Evolutionary conservation across 2,113 vertebrate species (phyloP).

Genomic region (Hypanus sabinus): DNA sequence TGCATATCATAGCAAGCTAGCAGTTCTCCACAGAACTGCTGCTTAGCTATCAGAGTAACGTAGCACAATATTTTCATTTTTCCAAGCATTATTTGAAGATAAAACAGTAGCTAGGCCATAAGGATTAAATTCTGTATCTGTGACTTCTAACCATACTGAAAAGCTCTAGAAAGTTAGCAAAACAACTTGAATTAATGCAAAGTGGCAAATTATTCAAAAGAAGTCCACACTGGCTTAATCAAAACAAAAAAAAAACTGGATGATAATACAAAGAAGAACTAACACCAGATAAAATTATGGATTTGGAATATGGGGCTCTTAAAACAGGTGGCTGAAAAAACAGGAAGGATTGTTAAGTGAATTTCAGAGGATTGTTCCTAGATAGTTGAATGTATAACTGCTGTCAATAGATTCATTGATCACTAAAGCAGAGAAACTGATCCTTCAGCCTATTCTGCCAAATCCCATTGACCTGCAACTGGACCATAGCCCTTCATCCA

Average conservation of each 20-base stretch:
- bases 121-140: neutral
- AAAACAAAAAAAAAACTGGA: neutral
- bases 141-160: neutral
- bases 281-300: neutral
- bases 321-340: neutral
- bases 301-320: neutral
- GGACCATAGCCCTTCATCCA: too few relatives aligned
- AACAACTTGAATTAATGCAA: neutral
- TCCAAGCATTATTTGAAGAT: neutral
- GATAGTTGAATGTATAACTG: neutral
- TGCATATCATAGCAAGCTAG: too few relatives aligned
- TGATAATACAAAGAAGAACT: neutral
- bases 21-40: too few relatives aligned
- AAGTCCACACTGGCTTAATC: neutral
- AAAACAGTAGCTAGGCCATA: neutral
- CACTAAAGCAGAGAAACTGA: too few relatives aligned
- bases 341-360: neutral
- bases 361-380: neutral
- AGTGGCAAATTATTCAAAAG: neutral
- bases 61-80: neutral
- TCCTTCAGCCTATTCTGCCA: too few relatives aligned
- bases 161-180: neutral
- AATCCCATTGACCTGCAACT: too few relatives aligned
- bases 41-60: too few relatives aligned
- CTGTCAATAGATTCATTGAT: too few relatives aligned